Base-by-base conservation (phyloP, 2,113 vertebrate genomes). In the Ursus arctos region DNA sequence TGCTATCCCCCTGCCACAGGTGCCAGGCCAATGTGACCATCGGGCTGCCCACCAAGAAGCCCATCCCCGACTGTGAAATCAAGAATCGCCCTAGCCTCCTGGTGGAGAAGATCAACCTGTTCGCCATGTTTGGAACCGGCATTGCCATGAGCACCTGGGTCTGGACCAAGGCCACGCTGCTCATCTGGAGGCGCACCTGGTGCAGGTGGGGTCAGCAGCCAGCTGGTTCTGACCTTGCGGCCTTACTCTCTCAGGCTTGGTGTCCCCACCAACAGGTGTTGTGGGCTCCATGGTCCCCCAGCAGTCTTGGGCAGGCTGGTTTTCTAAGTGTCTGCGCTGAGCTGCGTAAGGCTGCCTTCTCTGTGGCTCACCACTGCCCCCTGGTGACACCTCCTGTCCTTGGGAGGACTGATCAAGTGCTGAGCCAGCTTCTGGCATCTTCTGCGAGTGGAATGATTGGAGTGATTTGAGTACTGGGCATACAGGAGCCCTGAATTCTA, bases 131-230 rank as follows among this genome's bases (percentile, higher is more conserved):
- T 15, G 99, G 99, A 85, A 99, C 99, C 0, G 99, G 99, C 24
- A 99, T 99, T 53, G 99, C 99, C 95, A 99, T 99, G 99, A 99
- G 99, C 97, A 99, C 99, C 92, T 99, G 99, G 99, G 99, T 99
- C 57, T 99, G 99, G 99, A 99, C 99, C 97, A 99, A 99, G 97
- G 99, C 99, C 97, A 99, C 99, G 0, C 98, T 99, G 94, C 99
- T 99, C 97, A 99, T 99, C 98, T 99, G 99, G 99, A 99, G 99
- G 97, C 99, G 99, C 61, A 99, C 99, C 94, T 99, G 99, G 99
- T 99, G 99, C 99, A 99, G 99, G 99, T 99, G 96, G 87, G 98
- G 40, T 61, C 33, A 12, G 74, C 55, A 21, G 76, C 0, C 0
- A 11, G 67, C 72, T 49, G 1, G 0, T 67, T 69, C 80, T 93